Base-by-base conservation (phyloP, 2,888 invertebrate species). In the Agonopterix alstromeriana region DNA sequence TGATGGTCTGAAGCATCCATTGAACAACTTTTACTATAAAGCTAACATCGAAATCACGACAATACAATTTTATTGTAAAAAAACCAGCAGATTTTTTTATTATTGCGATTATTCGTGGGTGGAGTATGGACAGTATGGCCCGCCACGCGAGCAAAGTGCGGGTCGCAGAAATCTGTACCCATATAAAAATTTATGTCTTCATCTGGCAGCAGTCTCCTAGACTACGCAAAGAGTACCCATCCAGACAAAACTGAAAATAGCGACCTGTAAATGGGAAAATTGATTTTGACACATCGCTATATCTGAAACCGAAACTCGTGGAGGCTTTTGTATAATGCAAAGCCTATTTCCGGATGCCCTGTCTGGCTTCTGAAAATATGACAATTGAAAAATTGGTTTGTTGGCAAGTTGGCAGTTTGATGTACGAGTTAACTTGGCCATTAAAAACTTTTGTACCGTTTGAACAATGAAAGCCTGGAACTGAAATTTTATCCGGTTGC, bases 281-380 rank as follows among this genome's bases (percentile, higher is more conserved):
- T 84, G 81, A 81, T 83, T 84, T 78, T 80, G 83, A 84, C 81
- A 78, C 68, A 66, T 62, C 67, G 72, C 74, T 80, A 76, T 80
- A 79, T 73, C 67, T 56, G 69, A 65, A 61, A 53, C 53, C 67
- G 66, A 61, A 61, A 67, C 67, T 63, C 57, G 67, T 66, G 67
- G 42, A 43, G 68, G 69, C 69, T 73, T 60, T 58, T 81, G 63
- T 73, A 73, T 77, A 76, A 80, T 79, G 73, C 77, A 80, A 59
- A 71, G 66, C 68, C 72, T 76, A 82, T 77, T 77, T 76, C 70
- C 70, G 70, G 67, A 70, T 48, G 47, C 54, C 51, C 63, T 55
- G 66, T 64, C 67, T 63, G 58, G 47, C 54, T 56, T 63, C 64
- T 63, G 61, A 63, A 65, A 74, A 71, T 73, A 70, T 73, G 66